Conservation (phyloP, 2,888 invertebrate genomes). For the Cryptus viduatorius region DNA sequence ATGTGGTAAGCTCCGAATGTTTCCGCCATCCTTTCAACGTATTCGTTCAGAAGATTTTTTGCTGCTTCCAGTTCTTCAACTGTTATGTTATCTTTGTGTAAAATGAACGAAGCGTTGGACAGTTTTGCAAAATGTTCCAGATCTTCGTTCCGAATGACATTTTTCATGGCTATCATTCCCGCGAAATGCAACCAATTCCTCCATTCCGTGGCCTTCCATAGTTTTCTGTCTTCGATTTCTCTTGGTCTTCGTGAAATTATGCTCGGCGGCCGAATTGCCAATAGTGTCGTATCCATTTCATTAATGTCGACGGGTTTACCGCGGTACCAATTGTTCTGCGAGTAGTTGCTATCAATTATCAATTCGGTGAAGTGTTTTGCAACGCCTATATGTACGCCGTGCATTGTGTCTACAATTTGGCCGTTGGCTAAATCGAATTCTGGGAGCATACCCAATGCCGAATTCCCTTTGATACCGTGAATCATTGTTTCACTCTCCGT, state of each 20-base stretch:
- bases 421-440: constrained; percentile 41
- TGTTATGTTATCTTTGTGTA: too few species aligned
- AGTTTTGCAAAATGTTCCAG: constrained; percentile 27
- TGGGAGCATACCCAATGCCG: constrained; percentile 16
- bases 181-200: constrained; percentile 37
- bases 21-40: too few species aligned
- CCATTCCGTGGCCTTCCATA: constrained; percentile 35
- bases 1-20: too few species aligned
- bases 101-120: constrained; percentile 3
- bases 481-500: background rate
- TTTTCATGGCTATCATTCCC: background rate
- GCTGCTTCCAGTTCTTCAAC: too few species aligned
- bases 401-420: constrained; percentile 46
- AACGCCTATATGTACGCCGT: constrained; percentile 40
- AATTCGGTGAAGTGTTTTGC: constrained; percentile 36
- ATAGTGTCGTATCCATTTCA: background rate
- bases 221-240: constrained; percentile 7
- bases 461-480: constrained; percentile 30
- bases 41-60: too few species aligned
- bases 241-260: constrained; percentile 18
- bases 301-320: constrained; percentile 16
- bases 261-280: constrained; percentile 30
- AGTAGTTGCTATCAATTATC: constrained; percentile 5
- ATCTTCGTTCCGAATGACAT: constrained; percentile 20
- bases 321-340: background rate